Conservation (phyloP, 1,140 invertebrate species). For the Caenorhabditis tropicalis region DNA sequence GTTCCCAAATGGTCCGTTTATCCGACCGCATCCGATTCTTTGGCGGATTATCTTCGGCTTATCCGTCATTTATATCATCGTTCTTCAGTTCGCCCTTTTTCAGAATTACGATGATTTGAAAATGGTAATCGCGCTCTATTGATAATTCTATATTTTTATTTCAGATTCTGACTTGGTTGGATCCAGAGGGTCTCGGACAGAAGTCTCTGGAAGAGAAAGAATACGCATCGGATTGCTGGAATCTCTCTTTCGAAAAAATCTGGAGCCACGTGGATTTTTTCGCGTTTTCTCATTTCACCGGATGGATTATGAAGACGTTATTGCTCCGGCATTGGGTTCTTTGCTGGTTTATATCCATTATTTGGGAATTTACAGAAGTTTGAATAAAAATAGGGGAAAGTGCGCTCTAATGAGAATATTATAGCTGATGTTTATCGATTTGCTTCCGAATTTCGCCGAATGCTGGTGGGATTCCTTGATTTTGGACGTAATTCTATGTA, state of each 20-base stretch:
- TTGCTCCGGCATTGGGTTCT: conserved; percentile 93
- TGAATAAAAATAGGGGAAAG: neutral
- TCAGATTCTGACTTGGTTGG: conserved; percentile 86
- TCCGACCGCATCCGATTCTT: conserved; percentile 78
- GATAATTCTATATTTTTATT: neutral
- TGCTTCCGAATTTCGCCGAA: conserved; percentile 95
- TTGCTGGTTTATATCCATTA: conserved; percentile 94
- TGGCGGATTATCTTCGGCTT: conserved; percentile 78
- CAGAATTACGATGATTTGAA: conserved; percentile 91
- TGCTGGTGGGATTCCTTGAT: conserved; percentile 99
- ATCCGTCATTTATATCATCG: conserved; percentile 91
- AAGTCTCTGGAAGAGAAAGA: conserved; percentile 94
- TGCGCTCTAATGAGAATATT: conserved; percentile 49
- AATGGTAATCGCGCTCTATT: conserved; percentile 71
- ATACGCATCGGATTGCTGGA: conserved; percentile 96
- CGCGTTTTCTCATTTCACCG: conserved; percentile 93
- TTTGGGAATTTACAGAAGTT: conserved; percentile 97
- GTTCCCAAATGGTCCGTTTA: conserved; percentile 98
- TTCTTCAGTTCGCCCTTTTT: conserved; percentile 82
- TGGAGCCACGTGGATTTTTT: conserved; percentile 94
- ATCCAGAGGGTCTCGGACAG: conserved; percentile 85
- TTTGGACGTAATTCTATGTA: conserved; percentile 92
- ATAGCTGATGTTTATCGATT: conserved; percentile 90
- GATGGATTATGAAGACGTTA: conserved; percentile 91
- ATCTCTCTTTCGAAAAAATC: conserved; percentile 84